Conservation (phyloP, 2,888 invertebrate species). For the Eugnorisma glareosa region DNA sequence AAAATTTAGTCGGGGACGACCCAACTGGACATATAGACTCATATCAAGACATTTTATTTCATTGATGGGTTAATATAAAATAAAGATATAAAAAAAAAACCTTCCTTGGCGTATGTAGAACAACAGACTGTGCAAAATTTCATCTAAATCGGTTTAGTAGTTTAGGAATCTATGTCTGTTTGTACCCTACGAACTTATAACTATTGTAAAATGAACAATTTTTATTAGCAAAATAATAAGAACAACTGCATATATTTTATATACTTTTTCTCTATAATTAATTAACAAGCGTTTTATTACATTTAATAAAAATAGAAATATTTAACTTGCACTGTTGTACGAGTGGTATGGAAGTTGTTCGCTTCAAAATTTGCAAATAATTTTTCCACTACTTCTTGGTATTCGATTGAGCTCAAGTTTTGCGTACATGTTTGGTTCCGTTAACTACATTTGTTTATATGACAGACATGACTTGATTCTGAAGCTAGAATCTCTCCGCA, state of each 20-base stretch:
- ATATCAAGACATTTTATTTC: background rate
- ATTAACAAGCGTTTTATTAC: too few relatives aligned
- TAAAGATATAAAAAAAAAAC: background rate
- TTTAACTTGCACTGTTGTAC: too few relatives aligned
- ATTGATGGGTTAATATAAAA: background rate
- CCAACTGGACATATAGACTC: background rate
- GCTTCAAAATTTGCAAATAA: too few relatives aligned
- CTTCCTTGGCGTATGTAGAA: background rate
- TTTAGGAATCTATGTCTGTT: too few relatives aligned
- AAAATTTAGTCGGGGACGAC: background rate
- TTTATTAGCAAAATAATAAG: slow-evolving; percentile 5
- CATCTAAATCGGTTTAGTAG: too few relatives aligned
- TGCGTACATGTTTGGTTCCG: background rate
- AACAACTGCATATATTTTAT: too few relatives aligned
- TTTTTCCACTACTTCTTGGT: background rate
- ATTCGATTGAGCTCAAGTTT: background rate
- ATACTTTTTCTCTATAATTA: background rate
- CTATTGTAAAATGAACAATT: background rate
- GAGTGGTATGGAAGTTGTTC: background rate
- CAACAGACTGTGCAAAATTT: background rate
- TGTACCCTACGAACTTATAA: too few relatives aligned
- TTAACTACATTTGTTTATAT: background rate
- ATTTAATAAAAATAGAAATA: too few relatives aligned
- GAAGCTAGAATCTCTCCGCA: background rate
- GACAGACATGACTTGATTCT: background rate